These are phyloP conservation scores for Spodoptera exigua DNA, from an alignment of 2,888 invertebrate genomes.

Conservation along the genomic window DNA sequence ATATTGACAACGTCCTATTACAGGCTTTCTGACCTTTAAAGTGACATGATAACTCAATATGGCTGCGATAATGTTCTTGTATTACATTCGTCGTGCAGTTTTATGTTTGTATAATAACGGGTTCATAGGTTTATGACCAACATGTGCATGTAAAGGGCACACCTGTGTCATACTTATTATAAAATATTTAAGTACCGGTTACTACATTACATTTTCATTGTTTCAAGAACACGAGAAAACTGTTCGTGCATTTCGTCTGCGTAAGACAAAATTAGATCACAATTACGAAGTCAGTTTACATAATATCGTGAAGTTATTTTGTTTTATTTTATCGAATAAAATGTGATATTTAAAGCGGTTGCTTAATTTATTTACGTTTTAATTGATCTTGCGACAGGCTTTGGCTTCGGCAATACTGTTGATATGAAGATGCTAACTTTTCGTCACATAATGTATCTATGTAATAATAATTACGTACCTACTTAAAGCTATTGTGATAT, in stretches of 20 bases:
- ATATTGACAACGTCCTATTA: slow-evolving; percentile 25
- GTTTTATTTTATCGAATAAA: slow-evolving; percentile 25
- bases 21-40: slow-evolving; percentile 21
- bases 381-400: slow-evolving; percentile 40
- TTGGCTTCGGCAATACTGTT: slow-evolving; percentile 27
- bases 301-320: slow-evolving; percentile 34
- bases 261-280: slow-evolving; percentile 46
- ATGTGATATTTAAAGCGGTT: slow-evolving; percentile 38
- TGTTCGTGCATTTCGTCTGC: slow-evolving; percentile 18
- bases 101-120: slow-evolving; percentile 46
- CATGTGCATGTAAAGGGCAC: slow-evolving; percentile 7
- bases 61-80: slow-evolving; percentile 32
- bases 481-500: too few species aligned
- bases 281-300: slow-evolving; percentile 44
- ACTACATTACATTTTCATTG: slow-evolving; percentile 38
- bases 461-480: too few species aligned
- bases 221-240: slow-evolving; percentile 56
- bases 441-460: slow-evolving; percentile 32
- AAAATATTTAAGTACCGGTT: slow-evolving; percentile 4
- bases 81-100: slow-evolving; percentile 39
- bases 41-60: slow-evolving; percentile 34
- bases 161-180: slow-evolving; percentile 24
- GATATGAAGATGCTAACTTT: slow-evolving; percentile 6
- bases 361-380: slow-evolving; percentile 22
- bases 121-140: slow-evolving; percentile 39